Conservation (phyloP, 2,797 vertebrate genomes). For the Synanceia verrucosa region DNA sequence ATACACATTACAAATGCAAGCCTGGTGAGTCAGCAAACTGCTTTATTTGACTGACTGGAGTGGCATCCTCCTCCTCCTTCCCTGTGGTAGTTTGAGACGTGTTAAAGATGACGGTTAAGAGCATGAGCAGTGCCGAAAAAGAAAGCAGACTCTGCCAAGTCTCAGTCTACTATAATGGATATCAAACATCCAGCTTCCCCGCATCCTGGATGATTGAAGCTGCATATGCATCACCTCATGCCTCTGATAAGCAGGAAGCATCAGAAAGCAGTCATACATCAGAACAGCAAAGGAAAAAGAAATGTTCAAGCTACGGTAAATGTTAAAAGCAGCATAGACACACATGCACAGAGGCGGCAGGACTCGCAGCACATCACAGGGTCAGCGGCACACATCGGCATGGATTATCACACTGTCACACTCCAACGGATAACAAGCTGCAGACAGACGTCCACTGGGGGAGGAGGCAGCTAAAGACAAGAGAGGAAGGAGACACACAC, state of each 20-base stretch:
- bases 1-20: neutral
- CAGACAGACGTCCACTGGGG: conserved; percentile 36
- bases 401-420: conserved; percentile 84
- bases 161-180: conserved; percentile 5
- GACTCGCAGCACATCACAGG: conserved; percentile 80
- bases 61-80: neutral
- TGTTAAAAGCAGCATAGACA: conserved; percentile 27
- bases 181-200: conserved; percentile 26
- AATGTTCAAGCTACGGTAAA: conserved; percentile 25
- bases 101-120: neutral
- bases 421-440: conserved; percentile 79
- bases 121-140: neutral
- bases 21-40: conserved; percentile 11
- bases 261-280: neutral
- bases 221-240: conserved; percentile 18
- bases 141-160: neutral
- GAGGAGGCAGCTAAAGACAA: neutral
- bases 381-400: conserved; percentile 83
- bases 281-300: no score
- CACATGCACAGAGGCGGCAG: conserved; percentile 33
- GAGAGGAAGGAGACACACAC: conserved; percentile 21
- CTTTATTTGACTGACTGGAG: conserved; percentile 12
- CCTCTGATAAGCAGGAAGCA: conserved; percentile 43
- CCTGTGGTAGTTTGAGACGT: neutral
- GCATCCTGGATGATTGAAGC: conserved; percentile 51